Percentiles rank a stretch among this genome's conserved stretches.
These are phyloP conservation scores for Pseudonaja textilis DNA, from an alignment of 2,113 vertebrate genomes.

Conservation along the genomic window DNA sequence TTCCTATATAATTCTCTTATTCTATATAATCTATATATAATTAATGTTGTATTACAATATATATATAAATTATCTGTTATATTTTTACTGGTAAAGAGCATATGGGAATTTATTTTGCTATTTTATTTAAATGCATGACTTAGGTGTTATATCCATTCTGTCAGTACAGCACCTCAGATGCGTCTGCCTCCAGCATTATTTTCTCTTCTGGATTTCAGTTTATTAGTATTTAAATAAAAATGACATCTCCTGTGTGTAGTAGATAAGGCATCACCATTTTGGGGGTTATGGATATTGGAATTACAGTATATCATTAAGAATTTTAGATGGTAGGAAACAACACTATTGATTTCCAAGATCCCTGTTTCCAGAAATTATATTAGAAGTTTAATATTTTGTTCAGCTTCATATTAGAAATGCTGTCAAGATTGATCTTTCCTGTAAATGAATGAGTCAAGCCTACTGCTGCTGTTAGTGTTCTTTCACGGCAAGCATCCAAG, in stretches of 20 bases:
- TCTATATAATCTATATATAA: not conserved
- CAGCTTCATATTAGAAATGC: not conserved
- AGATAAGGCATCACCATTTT: constrained; percentile 48
- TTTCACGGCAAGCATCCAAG: constrained; percentile 1
- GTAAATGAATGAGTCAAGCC: constrained; percentile 10
- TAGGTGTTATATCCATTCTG: not conserved
- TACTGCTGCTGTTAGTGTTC: fast-evolving
- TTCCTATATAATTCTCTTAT: constrained; percentile 53
- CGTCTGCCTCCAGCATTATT: not conserved
- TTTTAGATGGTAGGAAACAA: constrained; percentile 60
- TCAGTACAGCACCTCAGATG: not conserved
- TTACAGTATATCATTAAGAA: constrained; percentile 52
- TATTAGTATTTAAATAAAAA: constrained; percentile 13
- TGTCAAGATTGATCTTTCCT: constrained; percentile 27
- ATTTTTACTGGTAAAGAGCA: not conserved
- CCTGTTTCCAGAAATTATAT: constrained; percentile 55
- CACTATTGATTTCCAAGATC: constrained; percentile 58
- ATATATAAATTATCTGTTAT: not conserved
- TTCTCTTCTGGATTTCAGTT: constrained; percentile 39
- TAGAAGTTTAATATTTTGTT: constrained; percentile 49
- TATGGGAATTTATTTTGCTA: not conserved
- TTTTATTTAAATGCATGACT: constrained; percentile 1
- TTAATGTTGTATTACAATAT: not conserved
- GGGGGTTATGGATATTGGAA: constrained; percentile 40
- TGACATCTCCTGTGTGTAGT: constrained; percentile 25